A percentile compares a stretch with the other conserved stretches of the same genome.
Conservation (phyloP, 2,113 vertebrate species). For the Vulpes lagopus region DNA sequence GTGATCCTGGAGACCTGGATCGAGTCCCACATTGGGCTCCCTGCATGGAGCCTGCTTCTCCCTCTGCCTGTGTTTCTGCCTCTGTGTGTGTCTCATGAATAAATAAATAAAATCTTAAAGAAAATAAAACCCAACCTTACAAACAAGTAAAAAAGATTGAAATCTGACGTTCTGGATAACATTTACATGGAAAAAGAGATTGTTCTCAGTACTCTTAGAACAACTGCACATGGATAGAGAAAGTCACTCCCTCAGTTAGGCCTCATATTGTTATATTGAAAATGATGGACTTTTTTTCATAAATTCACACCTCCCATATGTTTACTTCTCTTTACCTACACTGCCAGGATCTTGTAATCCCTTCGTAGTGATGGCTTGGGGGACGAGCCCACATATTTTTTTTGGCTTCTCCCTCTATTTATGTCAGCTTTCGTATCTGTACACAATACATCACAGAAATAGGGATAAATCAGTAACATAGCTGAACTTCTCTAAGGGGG, state of each 20-base stretch:
- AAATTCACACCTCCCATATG: neutral
- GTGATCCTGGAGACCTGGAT: no score
- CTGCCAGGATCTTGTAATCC: neutral
- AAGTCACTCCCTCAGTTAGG: neutral
- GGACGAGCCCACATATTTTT: neutral
- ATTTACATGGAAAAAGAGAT: neutral
- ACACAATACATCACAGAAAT: neutral
- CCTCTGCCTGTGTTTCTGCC: no score
- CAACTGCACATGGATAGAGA: neutral
- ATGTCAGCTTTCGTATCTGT: neutral
- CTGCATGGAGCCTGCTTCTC: no score
- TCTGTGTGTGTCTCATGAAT: no score
- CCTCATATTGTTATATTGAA: neutral
- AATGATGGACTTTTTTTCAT: neutral
- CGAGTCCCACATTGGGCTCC: no score
- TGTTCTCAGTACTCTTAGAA: neutral
- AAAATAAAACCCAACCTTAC: slow-evolving; percentile 33
- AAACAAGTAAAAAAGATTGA: neutral
- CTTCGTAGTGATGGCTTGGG: neutral
- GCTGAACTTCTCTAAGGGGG: slow-evolving; percentile 16
- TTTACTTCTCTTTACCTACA: neutral
- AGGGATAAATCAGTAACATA: neutral
- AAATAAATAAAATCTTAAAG: no score
- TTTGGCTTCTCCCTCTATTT: neutral
- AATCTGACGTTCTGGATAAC: neutral